A percentile compares a stretch with the other conserved stretches of the same genome.
phyloP scores from a whole-genome alignment of 2,888 invertebrate genomes.

The Aelia acuminata region DNA sequence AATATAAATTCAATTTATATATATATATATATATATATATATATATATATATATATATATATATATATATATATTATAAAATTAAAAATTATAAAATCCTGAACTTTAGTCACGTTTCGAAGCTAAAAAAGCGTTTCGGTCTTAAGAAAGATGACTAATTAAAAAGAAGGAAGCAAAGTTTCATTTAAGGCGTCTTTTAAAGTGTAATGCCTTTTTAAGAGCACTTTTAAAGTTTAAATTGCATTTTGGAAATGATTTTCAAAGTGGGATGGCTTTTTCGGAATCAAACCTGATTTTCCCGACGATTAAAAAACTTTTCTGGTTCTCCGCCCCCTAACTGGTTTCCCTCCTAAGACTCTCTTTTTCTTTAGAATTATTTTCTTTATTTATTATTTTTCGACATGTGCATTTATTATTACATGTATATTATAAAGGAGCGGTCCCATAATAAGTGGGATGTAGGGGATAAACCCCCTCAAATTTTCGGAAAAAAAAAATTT shows the following conservation, averaged over 20 bases:
- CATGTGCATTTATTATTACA: too few relatives aligned
- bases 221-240: conserved; percentile 32
- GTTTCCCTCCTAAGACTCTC: background rate
- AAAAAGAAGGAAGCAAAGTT: background rate
- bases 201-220: background rate
- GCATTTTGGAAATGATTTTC: conserved; percentile 14
- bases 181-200: background rate
- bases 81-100: background rate
- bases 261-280: background rate
- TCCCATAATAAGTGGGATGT: too few relatives aligned
- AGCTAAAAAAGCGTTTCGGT: background rate
- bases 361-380: background rate
- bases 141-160: background rate
- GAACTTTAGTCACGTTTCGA: background rate
- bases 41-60: too few relatives aligned
- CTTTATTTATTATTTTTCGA: too few relatives aligned
- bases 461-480: too few relatives aligned
- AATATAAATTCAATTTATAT: too few relatives aligned
- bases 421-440: too few relatives aligned
- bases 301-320: conserved; percentile 23
- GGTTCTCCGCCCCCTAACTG: background rate
- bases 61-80: too few relatives aligned
- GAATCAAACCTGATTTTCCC: conserved; percentile 11
- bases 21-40: too few relatives aligned
- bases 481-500: too few relatives aligned